Evolutionary conservation across 2,113 vertebrate genomes (phyloP).

Genomic region (Nycticorax nycticorax): DNA sequence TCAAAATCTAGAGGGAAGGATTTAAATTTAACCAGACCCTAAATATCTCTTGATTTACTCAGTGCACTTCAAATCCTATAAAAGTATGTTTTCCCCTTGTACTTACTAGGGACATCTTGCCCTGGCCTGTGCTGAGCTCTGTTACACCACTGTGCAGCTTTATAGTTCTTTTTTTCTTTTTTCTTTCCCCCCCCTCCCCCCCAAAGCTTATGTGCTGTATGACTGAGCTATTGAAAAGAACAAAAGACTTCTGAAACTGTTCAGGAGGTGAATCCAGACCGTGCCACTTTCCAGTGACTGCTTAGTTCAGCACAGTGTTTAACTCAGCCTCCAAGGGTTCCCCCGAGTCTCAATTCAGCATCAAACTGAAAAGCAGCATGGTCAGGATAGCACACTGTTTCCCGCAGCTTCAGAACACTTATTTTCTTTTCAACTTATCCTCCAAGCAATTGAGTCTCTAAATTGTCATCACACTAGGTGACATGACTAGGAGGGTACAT

Average conservation of each 20-base stretch:
- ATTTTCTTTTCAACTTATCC: constrained; percentile 36
- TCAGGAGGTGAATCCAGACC: neutral
- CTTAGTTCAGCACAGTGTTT: constrained; percentile 11
- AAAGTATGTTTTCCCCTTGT: neutral
- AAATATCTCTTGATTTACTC: neutral
- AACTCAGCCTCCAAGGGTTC: neutral
- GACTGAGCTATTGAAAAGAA: constrained; percentile 7
- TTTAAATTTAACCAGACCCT: neutral
- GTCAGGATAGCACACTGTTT: neutral
- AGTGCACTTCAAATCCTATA: neutral
- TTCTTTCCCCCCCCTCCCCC: neutral
- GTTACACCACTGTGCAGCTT: neutral
- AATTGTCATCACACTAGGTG: constrained; percentile 12
- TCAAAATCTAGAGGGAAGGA: neutral
- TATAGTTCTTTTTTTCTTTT: neutral
- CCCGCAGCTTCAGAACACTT: constrained; percentile 8
- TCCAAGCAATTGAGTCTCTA: neutral
- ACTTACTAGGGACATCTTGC: neutral
- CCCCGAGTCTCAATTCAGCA: constrained; percentile 19
- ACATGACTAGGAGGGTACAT: neutral
- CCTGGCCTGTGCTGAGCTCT: neutral
- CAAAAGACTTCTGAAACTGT: neutral
- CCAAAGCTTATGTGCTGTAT: neutral
- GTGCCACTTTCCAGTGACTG: neutral
- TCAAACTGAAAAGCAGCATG: constrained; percentile 12